phyloP scores from a whole-genome alignment of 1,140 invertebrate species.

The Reticulitermes speratus region DNA sequence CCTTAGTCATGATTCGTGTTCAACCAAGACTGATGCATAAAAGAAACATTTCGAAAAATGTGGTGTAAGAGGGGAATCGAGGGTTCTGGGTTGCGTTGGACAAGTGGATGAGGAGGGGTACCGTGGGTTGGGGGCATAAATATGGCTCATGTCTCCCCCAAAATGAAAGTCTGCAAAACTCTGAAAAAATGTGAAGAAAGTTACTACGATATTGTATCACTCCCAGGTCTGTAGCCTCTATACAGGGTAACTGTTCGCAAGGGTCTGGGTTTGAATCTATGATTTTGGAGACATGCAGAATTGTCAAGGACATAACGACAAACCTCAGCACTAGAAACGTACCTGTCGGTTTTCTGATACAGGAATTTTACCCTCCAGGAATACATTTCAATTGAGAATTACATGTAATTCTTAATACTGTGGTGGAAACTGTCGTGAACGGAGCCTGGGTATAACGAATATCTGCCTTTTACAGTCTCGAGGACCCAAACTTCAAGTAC shows the following conservation, averaged over 20 bases:
- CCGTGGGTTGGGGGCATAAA: not conserved
- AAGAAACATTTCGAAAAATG: conserved; percentile 14
- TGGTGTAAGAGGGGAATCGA: not conserved
- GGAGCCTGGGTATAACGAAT: too few relatives aligned
- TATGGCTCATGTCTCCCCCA: not conserved
- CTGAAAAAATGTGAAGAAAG: not conserved
- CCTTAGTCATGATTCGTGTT: not conserved
- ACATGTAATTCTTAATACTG: too few relatives aligned
- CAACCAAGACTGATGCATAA: conserved; percentile 8
- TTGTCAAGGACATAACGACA: too few relatives aligned
- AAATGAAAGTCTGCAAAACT: not conserved
- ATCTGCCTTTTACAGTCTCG: too few relatives aligned
- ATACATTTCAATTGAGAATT: too few relatives aligned
- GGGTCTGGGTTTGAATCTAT: too few relatives aligned
- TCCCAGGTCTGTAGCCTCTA: not conserved
- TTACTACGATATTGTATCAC: not conserved
- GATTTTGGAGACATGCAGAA: too few relatives aligned
- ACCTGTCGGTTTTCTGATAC: too few relatives aligned
- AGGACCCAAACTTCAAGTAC: too few relatives aligned
- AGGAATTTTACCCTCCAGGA: too few relatives aligned
- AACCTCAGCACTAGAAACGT: too few relatives aligned
- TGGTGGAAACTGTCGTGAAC: too few relatives aligned
- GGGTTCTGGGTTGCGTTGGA: not conserved
- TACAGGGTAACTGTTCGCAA: not conserved
- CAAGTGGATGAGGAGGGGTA: not conserved